A percentile compares a stretch with the other conserved stretches of the same genome.
Conservation (phyloP, 2,113 vertebrate genomes). For the Actenoides hombroni region DNA sequence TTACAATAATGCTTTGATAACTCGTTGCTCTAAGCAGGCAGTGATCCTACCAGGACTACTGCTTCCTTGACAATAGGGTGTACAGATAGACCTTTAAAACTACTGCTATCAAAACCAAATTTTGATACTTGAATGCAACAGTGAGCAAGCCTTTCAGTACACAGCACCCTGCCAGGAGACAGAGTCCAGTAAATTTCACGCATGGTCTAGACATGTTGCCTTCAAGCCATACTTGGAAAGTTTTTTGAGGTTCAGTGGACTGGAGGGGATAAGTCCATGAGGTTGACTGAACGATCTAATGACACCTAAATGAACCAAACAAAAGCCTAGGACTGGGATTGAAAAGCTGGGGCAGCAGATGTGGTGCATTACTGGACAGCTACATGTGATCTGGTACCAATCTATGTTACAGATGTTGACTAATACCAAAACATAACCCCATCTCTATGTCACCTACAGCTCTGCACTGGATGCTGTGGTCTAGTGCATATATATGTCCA, state of each 20-base stretch:
- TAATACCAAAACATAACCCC: background rate
- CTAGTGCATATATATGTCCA: rapidly evolving
- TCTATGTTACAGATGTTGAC: background rate
- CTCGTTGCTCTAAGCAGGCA: background rate
- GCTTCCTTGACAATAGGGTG: background rate
- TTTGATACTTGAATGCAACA: background rate
- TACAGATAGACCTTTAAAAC: background rate
- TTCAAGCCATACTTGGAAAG: background rate
- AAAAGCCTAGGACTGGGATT: background rate
- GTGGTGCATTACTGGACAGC: background rate
- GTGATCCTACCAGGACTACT: background rate
- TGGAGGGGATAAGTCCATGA: rapidly evolving
- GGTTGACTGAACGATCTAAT: background rate
- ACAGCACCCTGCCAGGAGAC: rapidly evolving
- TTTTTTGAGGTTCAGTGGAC: background rate
- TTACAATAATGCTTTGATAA: background rate
- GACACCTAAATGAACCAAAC: background rate
- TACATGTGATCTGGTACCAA: background rate
- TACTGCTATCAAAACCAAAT: background rate
- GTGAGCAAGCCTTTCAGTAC: background rate
- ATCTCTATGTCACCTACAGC: background rate
- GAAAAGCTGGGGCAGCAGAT: background rate
- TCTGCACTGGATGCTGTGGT: background rate
- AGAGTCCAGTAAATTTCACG: background rate
- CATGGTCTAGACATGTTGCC: rapidly evolving